A percentile compares a stretch with the other conserved stretches of the same genome.
Evolutionary conservation across 2,113 vertebrate species (phyloP).

Genomic region (Pterocles burchelli): DNA sequence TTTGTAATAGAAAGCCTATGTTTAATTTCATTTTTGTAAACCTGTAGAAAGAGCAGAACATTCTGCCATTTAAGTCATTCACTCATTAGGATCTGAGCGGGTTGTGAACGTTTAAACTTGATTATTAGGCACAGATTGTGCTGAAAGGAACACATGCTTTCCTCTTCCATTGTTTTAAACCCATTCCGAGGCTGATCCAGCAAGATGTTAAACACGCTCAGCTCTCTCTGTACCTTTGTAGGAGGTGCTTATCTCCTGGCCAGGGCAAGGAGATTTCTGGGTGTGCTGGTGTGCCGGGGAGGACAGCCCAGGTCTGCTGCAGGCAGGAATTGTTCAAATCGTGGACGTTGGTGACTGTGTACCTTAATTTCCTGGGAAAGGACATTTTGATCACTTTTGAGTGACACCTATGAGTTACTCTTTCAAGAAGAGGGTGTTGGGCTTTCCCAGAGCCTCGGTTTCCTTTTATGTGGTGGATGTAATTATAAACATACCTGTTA

Average conservation of each 20-base stretch:
- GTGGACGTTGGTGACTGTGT: background rate
- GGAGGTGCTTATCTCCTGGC: background rate
- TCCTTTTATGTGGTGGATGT: background rate
- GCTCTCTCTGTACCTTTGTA: background rate
- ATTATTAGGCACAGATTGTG: conserved; percentile 38
- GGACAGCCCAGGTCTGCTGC: background rate
- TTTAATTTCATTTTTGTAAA: conserved; percentile 79
- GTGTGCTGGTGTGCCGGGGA: background rate
- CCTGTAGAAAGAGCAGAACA: conserved; percentile 72
- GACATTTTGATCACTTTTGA: background rate
- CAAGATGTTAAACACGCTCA: background rate
- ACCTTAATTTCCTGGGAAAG: background rate
- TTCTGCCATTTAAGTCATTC: conserved; percentile 62
- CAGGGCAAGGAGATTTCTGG: background rate
- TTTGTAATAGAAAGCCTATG: conserved; percentile 76
- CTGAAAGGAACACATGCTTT: conserved; percentile 15
- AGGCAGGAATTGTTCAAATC: background rate
- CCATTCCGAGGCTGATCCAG: conserved; percentile 24
- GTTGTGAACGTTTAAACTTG: conserved; percentile 19
- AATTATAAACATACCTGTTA: background rate
- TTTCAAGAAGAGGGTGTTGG: background rate
- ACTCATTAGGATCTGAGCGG: conserved; percentile 39
- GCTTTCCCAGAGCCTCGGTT: background rate
- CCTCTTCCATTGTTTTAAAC: conserved; percentile 21
- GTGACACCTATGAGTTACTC: background rate